A percentile compares a stretch with the other conserved stretches of the same genome.
Conservation (phyloP, 2,888 invertebrate species). For the Eupithecia centaureata region DNA sequence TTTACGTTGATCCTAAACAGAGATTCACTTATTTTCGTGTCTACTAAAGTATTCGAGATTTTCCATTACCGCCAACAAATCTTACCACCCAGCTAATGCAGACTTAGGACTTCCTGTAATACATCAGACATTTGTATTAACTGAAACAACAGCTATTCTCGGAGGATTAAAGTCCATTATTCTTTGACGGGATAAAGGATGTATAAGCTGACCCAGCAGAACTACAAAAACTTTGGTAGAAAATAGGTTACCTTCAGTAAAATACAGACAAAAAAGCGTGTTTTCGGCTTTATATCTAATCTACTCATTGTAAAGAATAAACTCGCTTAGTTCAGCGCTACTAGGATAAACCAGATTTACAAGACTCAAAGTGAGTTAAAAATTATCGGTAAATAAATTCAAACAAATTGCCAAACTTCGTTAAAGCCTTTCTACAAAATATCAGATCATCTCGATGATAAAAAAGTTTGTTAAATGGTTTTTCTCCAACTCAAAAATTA, state of each 20-base stretch:
- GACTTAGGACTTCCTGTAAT: constrained; percentile 22
- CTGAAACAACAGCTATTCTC: constrained; percentile 37
- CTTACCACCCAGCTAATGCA: constrained; percentile 21
- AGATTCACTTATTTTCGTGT: not conserved
- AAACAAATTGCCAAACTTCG: too few species aligned
- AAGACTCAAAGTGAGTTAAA: too few species aligned
- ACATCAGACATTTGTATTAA: constrained; percentile 32
- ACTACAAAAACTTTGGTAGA: not conserved
- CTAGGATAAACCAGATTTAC: too few species aligned
- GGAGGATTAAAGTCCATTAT: constrained; percentile 36
- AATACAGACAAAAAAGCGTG: not conserved
- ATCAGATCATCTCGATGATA: too few species aligned
- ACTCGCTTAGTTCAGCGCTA: too few species aligned
- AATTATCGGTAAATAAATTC: too few species aligned
- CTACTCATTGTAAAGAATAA: too few species aligned
- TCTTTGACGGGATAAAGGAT: constrained; percentile 33
- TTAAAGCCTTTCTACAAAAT: too few species aligned
- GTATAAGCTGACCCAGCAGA: not conserved
- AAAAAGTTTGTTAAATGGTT: too few species aligned
- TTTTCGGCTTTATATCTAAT: too few species aligned
- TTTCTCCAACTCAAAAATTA: too few species aligned
- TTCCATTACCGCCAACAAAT: constrained; percentile 26
- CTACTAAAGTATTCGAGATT: constrained; percentile 3
- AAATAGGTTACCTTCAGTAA: constrained; percentile 1
- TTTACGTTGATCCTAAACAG: not conserved